Evolutionary conservation across 2,888 invertebrate species (phyloP).

Genomic region (Dascillus cervinus): DNA sequence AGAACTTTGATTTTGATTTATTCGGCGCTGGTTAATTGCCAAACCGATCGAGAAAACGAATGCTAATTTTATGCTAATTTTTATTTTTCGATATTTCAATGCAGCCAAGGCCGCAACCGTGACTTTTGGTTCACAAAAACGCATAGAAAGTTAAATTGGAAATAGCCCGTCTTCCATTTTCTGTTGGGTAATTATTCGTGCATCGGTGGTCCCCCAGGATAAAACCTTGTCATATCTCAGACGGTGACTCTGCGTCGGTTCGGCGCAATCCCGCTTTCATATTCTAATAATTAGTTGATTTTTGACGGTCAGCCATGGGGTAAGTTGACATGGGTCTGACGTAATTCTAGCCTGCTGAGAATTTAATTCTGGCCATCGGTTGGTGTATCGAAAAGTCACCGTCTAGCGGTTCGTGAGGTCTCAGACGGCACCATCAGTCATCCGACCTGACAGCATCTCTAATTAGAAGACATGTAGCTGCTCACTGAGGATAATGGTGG

Average conservation of each 20-base stretch:
- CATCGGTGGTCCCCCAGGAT: slow-evolving; percentile 26
- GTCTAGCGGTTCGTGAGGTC: slow-evolving; percentile 24
- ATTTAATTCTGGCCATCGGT: slow-evolving; percentile 20
- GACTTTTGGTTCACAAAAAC: too few species aligned
- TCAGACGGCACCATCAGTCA: slow-evolving; percentile 34
- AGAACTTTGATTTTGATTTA: too few species aligned
- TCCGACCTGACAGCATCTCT: slow-evolving; percentile 38
- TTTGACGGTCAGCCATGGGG: slow-evolving; percentile 36
- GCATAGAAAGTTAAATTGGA: too few species aligned
- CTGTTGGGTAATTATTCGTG: slow-evolving; percentile 38
- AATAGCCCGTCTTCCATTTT: slow-evolving; percentile 38
- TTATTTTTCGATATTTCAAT: too few species aligned
- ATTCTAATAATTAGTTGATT: slow-evolving; percentile 27
- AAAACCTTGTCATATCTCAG: slow-evolving; percentile 19
- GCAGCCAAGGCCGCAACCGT: too few species aligned
- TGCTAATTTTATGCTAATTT: too few species aligned
- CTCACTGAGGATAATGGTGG: slow-evolving; percentile 14
- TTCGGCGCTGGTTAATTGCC: too few species aligned
- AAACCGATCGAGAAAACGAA: too few species aligned
- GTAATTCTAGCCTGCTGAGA: slow-evolving; percentile 21
- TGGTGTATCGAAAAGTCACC: slow-evolving; percentile 18
- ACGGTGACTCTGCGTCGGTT: slow-evolving; percentile 19
- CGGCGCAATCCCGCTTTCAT: slow-evolving; percentile 2
- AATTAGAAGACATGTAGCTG: slow-evolving; percentile 37
- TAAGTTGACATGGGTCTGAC: slow-evolving; percentile 42